phyloP scores from a whole-genome alignment of 1,140 invertebrate species.

The Cotesia typhae region DNA sequence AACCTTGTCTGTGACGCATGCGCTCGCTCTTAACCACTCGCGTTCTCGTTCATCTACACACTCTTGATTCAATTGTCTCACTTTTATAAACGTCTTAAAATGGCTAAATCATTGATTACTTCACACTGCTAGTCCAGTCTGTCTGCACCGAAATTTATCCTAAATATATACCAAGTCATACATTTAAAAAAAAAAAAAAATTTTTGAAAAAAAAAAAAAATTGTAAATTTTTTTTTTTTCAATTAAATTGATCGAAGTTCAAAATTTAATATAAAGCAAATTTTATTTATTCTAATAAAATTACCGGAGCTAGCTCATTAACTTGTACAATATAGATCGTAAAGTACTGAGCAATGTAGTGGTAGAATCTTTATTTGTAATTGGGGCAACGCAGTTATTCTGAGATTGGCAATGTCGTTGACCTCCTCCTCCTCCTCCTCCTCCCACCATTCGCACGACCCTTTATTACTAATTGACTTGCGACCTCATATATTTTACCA shows the following conservation, averaged over 20 bases:
- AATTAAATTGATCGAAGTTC: neutral
- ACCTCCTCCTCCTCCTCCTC: slow-evolving; percentile 20
- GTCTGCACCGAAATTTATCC: too few species aligned
- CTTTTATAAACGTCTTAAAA: neutral
- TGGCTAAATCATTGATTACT: slow-evolving; percentile 22
- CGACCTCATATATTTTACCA: slow-evolving; percentile 10
- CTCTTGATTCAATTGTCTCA: slow-evolving; percentile 22
- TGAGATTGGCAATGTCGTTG: slow-evolving; percentile 39
- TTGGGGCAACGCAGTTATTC: slow-evolving; percentile 41
- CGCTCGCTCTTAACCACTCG: slow-evolving; percentile 24
- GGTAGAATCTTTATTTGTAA: slow-evolving; percentile 42
- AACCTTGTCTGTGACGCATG: slow-evolving; percentile 33
- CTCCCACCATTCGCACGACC: slow-evolving; percentile 5
- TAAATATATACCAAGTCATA: too few species aligned
- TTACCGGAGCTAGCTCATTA: slow-evolving; percentile 27
- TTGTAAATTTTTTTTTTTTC: slow-evolving; percentile 24
- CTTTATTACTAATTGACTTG: slow-evolving; percentile 23
- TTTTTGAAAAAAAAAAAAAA: too few species aligned
- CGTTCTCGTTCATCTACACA: slow-evolving; percentile 27
- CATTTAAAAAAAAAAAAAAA: too few species aligned
- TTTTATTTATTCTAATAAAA: neutral
- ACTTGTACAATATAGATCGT: neutral
- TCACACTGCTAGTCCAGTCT: too few species aligned
- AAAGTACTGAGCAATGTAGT: neutral
- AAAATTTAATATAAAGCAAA: too few species aligned